Base-by-base conservation (phyloP, 2,113 vertebrate species). In the Trichechus manatus region DNA sequence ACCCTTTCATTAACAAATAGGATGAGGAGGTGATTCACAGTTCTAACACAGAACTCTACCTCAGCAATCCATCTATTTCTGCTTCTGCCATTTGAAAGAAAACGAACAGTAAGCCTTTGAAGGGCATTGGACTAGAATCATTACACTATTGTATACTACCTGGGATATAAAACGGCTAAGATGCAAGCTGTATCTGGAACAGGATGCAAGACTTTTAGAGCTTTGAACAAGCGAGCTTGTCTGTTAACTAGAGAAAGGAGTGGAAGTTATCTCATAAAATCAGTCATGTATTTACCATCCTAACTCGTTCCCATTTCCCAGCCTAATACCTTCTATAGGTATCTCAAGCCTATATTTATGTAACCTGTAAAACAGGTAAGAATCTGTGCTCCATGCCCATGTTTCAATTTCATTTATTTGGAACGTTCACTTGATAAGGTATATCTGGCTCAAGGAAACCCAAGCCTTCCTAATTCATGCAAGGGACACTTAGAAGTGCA, bases 341-440 rank as follows among this genome's bases (percentile, higher is more conserved):
- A 39, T 89, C 47, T 44, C n/a, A 29, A 74, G 19, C 3, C 53
- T 47, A 20, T 87, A 44, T 19, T 85, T 42, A 44, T 6, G 66
- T 31, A 61, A 25, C 23, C 27, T 79, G 4, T 61, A 79, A 77
- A 86, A 74, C 6, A 33, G 64, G 7, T 25, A 74, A 53, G 53
- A 29, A n/a, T 56, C 20, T 78, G 36, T 63, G 53, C 39, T 53
- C 31, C 20, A 8, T 50, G 42, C 1, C 59, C 2, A 0, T 44
- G 19, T 33, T 87, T 92, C 81, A 31, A 87, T 94, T 88, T 87
- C 17, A 70, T n/a, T n/a, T 88, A 59, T 86, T 87, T 96, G 22
- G 23, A 39, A 50, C 53, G 7, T 79, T 70, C 9, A 64, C 8
- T 53, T 63, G 56, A 27, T 53, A 86, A 87, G 44, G 27, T 23